These are phyloP conservation scores for Ascidia mentula DNA, from an alignment of 23 tunicate species.

Conservation along the genomic window DNA sequence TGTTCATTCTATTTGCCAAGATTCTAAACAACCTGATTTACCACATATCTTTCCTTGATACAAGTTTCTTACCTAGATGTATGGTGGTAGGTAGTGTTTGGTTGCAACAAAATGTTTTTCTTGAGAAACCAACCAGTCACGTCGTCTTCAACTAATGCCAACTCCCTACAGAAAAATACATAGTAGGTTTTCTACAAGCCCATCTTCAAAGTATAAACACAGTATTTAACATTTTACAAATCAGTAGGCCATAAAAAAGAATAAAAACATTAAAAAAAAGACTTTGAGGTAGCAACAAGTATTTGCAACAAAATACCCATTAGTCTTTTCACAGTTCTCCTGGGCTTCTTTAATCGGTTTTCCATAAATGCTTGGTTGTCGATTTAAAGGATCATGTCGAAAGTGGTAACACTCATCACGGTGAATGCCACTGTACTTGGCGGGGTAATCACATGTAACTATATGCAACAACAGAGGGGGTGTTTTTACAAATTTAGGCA, in stretches of 20 bases:
- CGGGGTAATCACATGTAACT: conserved; percentile 30
- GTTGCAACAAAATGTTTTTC: not conserved
- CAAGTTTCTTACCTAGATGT: conserved; percentile 17
- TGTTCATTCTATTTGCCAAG: not conserved
- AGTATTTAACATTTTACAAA: no score
- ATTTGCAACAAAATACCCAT: not conserved
- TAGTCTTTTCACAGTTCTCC: not conserved
- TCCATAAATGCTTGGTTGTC: conserved; percentile 22
- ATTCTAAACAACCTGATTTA: not conserved
- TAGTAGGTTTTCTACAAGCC: no score
- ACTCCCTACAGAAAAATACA: conserved; percentile 8
- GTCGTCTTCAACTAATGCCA: conserved; percentile 26
- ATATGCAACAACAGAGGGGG: not conserved
- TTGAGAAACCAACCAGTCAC: conserved; percentile 39
- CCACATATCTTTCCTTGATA: not conserved
- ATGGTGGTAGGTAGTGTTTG: conserved; percentile 21
- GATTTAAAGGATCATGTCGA: conserved; percentile 27
- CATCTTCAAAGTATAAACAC: no score
- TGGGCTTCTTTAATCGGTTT: conserved; percentile 14
- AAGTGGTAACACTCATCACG: conserved; percentile 48
- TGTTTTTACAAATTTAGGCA: no score
- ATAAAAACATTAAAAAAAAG: not conserved
- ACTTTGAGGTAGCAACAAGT: not conserved
- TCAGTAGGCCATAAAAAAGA: not conserved
- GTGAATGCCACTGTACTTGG: conserved; percentile 31